Evolutionary conservation across 2,797 vertebrate species (phyloP), one percentile per base, ranked within the genome.

Genomic region (Urophycis tenuis): DNA sequence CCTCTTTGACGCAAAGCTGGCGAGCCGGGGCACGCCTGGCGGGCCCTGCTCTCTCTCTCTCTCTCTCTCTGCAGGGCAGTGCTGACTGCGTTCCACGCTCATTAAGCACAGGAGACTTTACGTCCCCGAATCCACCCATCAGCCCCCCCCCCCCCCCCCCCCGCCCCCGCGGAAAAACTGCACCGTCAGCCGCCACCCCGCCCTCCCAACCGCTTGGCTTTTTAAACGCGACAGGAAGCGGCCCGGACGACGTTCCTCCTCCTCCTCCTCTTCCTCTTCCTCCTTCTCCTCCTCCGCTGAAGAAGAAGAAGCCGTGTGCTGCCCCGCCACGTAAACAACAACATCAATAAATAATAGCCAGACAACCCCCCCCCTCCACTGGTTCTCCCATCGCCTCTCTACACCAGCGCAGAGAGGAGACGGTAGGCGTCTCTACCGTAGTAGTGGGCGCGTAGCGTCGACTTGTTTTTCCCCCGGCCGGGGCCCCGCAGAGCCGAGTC

Each of bases 401-500:
- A n/a, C 10, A 29, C n/a, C 9, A n/a, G 45, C 2, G 19, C 17
- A n/a, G 3, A 49, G 41, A 17, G 41, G 14, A 17, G 14, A 1
- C 41, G 7, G n/a, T n/a, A n/a, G n/a, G n/a, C 53, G n/a, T 67
- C 60, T 67, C 60, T 67, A 29, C 11, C 10, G 78, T 49, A 25
- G 22, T 0, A 11, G 34, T 6, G 36, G 29, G 71, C 73, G 85
- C 79, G 81, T 79, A 75, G 83, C 1, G 25, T 76, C 71, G 83
- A 76, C 75, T 87, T 85, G 84, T 89, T 87, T 85, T 67, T 67
- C 25, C 81, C 83, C 81, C 83, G 80, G 83, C 82, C 31, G 60
- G 60, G 75, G 78, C 81, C 81, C 81, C 81, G 84, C 86, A 87
- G 88, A 84, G 85, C 77, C 77, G 85, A 88, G 88, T 77, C 80